Evolutionary conservation across 2,797 vertebrate genomes (phyloP), one percentile per base, ranked within the genome.

Genomic region (Chaetodon trifasciatus): DNA sequence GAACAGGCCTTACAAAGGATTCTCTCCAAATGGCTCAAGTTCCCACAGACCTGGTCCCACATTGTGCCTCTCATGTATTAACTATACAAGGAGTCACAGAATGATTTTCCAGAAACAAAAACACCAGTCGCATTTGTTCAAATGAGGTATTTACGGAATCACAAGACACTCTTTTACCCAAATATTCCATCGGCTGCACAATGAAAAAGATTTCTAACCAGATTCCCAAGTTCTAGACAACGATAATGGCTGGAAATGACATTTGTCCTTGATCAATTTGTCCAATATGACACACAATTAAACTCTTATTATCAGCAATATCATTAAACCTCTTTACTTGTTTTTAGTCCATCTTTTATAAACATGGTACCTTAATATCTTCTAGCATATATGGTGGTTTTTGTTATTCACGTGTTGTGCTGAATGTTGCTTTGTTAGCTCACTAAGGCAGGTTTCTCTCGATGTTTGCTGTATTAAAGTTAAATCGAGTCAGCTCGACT

Each of bases 21-120:
- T 71, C 52, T 32, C 19, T 74, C n/a, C 15, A 42, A 58, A 46
- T 60, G 53, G 44, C 60, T 79, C 75, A 81, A 75, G n/a, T 83
- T 88, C 52, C 76, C 58, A 52, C 16, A 64, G 16, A 49, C 7
- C 12, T 12, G 15, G 24, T n/a, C 28, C 10, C 61, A 65, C 49
- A 49, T 46, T 70, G 32, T 61, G n/a, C 1, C 17, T 57, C 28
- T 44, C 42, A 13, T 40, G 71, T 47, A 4, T 58, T 3, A 23
- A 7, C 50, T 11, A 61, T 70, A 32, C 42, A 46, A 32, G 0
- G 3, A 50, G 23, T 40, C 47, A 58, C 37, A 62, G 35, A 56
- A 6, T 6, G 0, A 37, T 44, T 24, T 28, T 37, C 23, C 2
- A 0, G 23, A 37, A 56, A 62, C 44, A 74, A 44, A 19, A 37